These are phyloP conservation scores for Stegophylla sp. DNA, from an alignment of 2,888 invertebrate species.

Conservation along the genomic window DNA sequence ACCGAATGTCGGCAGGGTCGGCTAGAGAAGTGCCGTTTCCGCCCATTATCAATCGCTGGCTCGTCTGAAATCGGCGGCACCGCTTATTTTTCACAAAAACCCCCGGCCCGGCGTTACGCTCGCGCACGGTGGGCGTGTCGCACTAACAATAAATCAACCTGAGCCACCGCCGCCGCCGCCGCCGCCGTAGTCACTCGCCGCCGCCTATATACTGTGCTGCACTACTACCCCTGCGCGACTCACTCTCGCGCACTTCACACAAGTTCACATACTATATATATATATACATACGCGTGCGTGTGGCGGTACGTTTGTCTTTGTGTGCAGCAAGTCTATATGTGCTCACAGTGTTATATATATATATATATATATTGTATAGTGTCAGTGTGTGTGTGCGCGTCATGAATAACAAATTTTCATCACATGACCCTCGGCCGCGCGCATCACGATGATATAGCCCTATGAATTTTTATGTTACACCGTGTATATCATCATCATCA, in stretches of 20 bases:
- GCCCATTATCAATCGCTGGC: slow-evolving; percentile 58
- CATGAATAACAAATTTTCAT: slow-evolving; percentile 54
- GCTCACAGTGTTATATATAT: background rate
- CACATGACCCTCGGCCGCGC: slow-evolving; percentile 53
- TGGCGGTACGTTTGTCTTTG: background rate
- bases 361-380: background rate
- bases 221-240: slow-evolving; percentile 3
- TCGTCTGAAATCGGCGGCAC: slow-evolving; percentile 59
- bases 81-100: slow-evolving; percentile 57
- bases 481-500: background rate
- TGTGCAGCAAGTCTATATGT: background rate
- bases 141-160: slow-evolving; percentile 55
- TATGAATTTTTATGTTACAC: slow-evolving; percentile 50
- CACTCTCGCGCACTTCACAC: slow-evolving; percentile 16
- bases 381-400: background rate
- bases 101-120: slow-evolving; percentile 56
- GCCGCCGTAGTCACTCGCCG: slow-evolving; percentile 35
- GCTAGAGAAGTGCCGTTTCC: slow-evolving; percentile 57
- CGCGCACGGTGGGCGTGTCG: slow-evolving; percentile 52
- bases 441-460: slow-evolving; percentile 46
- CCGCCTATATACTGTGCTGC: background rate
- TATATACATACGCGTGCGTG: background rate
- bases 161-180: slow-evolving; percentile 13
- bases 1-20: slow-evolving; percentile 44
- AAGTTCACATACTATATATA: slow-evolving; percentile 21